Conservation (phyloP, 2,797 vertebrate genomes). For the Peromyscus attwateri region DNA sequence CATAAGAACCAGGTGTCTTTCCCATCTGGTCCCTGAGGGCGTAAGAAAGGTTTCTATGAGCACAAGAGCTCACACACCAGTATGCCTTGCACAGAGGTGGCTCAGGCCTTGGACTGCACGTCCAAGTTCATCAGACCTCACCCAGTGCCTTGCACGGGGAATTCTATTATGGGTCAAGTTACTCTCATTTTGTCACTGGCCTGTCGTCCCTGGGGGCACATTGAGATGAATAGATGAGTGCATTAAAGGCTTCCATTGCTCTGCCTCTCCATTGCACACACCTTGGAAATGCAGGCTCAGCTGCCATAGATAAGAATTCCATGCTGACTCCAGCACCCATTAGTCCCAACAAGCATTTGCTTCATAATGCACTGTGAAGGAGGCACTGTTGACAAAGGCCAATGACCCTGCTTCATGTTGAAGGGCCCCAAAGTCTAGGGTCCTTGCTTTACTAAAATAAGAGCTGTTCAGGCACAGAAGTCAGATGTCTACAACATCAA, state of each 20-base stretch:
- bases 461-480: not conserved
- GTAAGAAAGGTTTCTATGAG: not conserved
- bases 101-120: not conserved
- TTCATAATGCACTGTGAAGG: not conserved
- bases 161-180: not conserved
- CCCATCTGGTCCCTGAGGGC: not conserved
- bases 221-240: not conserved
- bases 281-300: not conserved
- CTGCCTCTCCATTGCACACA: not conserved
- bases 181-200: not conserved
- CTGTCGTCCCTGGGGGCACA: accelerated
- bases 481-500: not conserved
- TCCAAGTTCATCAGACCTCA: not conserved
- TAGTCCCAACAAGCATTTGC: not conserved
- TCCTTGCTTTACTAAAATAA: not conserved
- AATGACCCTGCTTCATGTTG: not conserved
- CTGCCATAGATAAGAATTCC: not conserved
- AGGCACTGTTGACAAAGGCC: not conserved
- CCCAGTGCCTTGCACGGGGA: not conserved
- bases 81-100: not conserved
- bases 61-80: not conserved
- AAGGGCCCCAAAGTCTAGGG: not conserved
- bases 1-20: not conserved
- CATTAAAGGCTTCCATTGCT: not conserved
- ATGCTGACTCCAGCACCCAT: not conserved